Base-by-base conservation (phyloP, 1,140 invertebrate species). In the Euwallacea similis region DNA sequence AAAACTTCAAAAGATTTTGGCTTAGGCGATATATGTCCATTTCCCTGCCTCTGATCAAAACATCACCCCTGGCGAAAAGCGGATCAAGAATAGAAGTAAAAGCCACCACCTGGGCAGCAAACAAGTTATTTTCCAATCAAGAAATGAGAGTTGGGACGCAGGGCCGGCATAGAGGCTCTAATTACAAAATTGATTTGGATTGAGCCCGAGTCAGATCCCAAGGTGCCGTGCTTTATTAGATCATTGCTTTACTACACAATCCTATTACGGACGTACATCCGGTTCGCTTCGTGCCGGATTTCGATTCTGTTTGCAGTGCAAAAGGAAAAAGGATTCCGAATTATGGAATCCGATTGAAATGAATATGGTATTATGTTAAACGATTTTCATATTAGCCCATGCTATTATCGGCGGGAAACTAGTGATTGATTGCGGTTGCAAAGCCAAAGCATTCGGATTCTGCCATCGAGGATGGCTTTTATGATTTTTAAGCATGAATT, bases 161-260 rank as follows among this genome's bases (percentile, higher is more conserved):
- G 73, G 75, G 73, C 71, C 75, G 66, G 53, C 71, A 73, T 71
- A 75, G 70, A 72, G 66, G 71, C 67, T 73, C 75, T 79, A 79
- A 79, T 79, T 79, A 76, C 76, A 75, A 78, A 79, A 79, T 79
- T 79, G 77, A 79, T 77, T 77, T 73, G 75, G 77, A 74, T 74
- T 76, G 74, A 79, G 76, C 65, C 65, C 41, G 42, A 55, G 65
- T 73, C 76, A 76, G 77, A 74, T 79, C 77, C 77, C 71, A 69
- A 76, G 77, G 77, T 77, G 75, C 64, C 71, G 75, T 76, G 65
- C 65, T 56, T 79, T 79, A 79, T 79, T 79, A 79, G 77, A 79
- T 79, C 76, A 77, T 76, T 79, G 76, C 75, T 76, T 74, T 78
- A 71, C 71, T 77, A 73, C 76, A 77, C 74, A 77, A 78, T 78